A percentile compares a stretch with the other conserved stretches of the same genome.
These are phyloP conservation scores for Bombus confusus DNA, from an alignment of 1,140 invertebrate genomes.

Conservation along the genomic window DNA sequence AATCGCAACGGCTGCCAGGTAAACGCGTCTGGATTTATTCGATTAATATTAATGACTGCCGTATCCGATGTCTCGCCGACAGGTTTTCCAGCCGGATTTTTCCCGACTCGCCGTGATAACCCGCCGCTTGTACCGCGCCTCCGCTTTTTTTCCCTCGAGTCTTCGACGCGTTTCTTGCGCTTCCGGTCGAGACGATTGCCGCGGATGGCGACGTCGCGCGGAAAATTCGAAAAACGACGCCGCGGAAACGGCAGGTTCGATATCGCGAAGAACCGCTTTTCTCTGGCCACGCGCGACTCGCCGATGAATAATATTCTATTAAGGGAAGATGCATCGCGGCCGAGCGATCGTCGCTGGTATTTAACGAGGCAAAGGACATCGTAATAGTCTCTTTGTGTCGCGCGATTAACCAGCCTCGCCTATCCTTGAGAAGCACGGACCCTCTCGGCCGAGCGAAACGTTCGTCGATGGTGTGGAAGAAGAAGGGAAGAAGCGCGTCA, in stretches of 20 bases:
- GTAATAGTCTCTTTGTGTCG: background rate
- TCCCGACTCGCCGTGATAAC: too few species aligned
- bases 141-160: background rate
- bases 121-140: too few species aligned
- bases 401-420: background rate
- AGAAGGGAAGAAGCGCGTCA: background rate
- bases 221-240: too few species aligned
- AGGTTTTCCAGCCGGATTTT: too few species aligned
- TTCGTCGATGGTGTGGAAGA: too few species aligned
- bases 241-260: too few species aligned
- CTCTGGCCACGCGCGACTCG: background rate
- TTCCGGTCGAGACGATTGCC: too few species aligned
- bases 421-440: background rate
- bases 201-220: too few species aligned
- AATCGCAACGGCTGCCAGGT: background rate
- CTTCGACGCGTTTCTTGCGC: too few species aligned
- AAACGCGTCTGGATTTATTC: background rate
- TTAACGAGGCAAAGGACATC: constrained; percentile 2
- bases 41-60: background rate
- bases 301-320: constrained; percentile 39
- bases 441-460: background rate
- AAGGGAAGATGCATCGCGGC: constrained; percentile 19
- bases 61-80: too few species aligned
- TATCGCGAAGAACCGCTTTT: too few species aligned
- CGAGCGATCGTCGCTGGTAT: background rate